A percentile compares a stretch with the other conserved stretches of the same genome.
Evolutionary conservation across 2,113 vertebrate genomes (phyloP).

Genomic region (Alligator sinensis): DNA sequence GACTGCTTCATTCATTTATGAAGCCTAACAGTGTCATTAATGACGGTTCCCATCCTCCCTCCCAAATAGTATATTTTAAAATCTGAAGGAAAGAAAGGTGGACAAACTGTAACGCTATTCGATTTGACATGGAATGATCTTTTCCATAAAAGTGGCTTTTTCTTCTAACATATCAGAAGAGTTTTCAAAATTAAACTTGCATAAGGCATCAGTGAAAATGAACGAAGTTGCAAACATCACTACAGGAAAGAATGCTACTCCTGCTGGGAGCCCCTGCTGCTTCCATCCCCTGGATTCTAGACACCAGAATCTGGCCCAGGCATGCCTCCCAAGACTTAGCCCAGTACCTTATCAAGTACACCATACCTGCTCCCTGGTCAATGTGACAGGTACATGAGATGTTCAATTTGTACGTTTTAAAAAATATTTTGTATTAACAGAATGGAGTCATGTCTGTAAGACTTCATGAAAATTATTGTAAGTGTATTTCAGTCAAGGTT

Average conservation of each 20-base stretch:
- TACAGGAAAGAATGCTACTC: neutral
- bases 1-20: neutral
- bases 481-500: rapidly evolving
- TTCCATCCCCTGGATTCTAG: too few species aligned
- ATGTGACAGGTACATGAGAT: rapidly evolving
- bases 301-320: too few species aligned
- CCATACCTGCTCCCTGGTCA: neutral
- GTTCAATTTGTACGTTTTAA: neutral
- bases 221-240: neutral
- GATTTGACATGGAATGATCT: neutral
- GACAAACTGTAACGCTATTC: neutral
- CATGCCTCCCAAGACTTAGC: neutral
- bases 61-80: neutral
- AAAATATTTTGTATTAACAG: neutral
- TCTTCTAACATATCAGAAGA: neutral
- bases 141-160: neutral
- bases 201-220: neutral
- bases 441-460: neutral
- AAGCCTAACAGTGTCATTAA: neutral
- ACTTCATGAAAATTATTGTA: rapidly evolving
- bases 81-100: neutral
- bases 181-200: neutral
- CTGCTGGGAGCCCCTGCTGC: too few species aligned
- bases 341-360: neutral
- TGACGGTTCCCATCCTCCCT: neutral